These are phyloP conservation scores for Anoplius nigerrimus DNA, from an alignment of 2,888 invertebrate species.

Conservation along the genomic window DNA sequence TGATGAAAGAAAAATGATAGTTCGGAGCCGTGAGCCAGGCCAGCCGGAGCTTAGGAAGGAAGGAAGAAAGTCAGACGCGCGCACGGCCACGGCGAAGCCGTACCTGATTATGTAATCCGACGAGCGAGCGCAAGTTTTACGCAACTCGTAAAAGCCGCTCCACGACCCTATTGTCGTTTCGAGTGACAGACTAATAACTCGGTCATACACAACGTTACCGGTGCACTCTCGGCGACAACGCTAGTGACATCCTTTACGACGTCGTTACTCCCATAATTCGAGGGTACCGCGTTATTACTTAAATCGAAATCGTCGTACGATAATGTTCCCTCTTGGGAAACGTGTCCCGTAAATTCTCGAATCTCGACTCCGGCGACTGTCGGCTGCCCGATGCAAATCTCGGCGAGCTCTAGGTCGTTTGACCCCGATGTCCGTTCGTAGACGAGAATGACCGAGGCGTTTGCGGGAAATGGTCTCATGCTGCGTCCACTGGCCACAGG, in stretches of 20 bases:
- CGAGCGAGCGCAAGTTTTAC: slow-evolving; percentile 29
- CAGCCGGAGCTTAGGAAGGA: background rate
- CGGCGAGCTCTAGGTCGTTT: too few species aligned
- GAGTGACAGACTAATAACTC: slow-evolving; percentile 22
- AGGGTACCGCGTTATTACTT: background rate
- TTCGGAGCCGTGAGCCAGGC: too few species aligned
- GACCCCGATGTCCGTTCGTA: too few species aligned
- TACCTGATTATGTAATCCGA: slow-evolving; percentile 42
- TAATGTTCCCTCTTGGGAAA: too few species aligned
- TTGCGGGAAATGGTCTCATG: too few species aligned
- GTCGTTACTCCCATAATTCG: background rate
- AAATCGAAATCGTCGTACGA: too few species aligned
- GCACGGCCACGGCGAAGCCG: slow-evolving; percentile 7
- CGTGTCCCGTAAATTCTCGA: too few species aligned
- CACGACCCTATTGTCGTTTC: slow-evolving; percentile 43
- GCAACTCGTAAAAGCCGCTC: slow-evolving; percentile 33
- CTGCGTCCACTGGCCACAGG: too few species aligned
- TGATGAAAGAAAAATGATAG: slow-evolving; percentile 12
- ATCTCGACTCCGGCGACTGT: too few species aligned
- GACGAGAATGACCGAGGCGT: too few species aligned
- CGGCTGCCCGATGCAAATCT: too few species aligned
- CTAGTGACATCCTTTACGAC: background rate
- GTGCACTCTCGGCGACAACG: background rate
- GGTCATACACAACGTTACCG: background rate
- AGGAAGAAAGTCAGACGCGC: slow-evolving; percentile 1